Percentiles rank a stretch among this genome's conserved stretches.
Evolutionary conservation across 2,113 vertebrate species (phyloP).

Genomic region (Camelus bactrianus): DNA sequence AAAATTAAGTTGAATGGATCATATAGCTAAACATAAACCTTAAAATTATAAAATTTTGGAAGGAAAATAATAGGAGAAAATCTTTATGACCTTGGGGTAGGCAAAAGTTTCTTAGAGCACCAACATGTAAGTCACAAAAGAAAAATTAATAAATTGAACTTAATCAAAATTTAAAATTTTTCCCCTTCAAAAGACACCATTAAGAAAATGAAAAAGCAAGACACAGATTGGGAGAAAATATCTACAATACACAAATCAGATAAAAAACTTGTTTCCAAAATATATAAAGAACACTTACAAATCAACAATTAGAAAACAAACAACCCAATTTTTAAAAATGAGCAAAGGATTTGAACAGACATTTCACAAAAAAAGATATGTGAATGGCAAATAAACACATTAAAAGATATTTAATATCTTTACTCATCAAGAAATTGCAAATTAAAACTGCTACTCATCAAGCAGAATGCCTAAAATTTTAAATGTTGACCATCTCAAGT

Average conservation of each 20-base stretch:
- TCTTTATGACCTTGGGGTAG: not conserved
- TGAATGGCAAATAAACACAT: not conserved
- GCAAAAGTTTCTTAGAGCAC: not conserved
- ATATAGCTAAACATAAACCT: not conserved
- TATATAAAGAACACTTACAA: not conserved
- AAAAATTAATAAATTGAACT: not conserved
- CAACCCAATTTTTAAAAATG: not conserved
- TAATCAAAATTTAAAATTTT: not conserved
- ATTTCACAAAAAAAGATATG: not conserved
- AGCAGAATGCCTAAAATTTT: not conserved
- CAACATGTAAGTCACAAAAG: not conserved
- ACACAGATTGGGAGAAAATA: not conserved
- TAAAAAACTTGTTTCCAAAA: not conserved
- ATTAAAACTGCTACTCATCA: not conserved
- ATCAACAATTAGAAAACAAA: not conserved
- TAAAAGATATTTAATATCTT: not conserved
- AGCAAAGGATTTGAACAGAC: not conserved
- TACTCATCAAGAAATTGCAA: not conserved
- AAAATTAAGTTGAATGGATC: not conserved
- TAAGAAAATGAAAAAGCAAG: not conserved
- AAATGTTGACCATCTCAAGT: not conserved
- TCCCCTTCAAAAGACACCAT: not conserved
- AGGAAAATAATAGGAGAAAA: slow-evolving; percentile 22
- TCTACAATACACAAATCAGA: not conserved
- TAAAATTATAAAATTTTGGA: not conserved